These are phyloP conservation scores for Eilema caniola DNA, from an alignment of 2,888 invertebrate species.

Conservation along the genomic window DNA sequence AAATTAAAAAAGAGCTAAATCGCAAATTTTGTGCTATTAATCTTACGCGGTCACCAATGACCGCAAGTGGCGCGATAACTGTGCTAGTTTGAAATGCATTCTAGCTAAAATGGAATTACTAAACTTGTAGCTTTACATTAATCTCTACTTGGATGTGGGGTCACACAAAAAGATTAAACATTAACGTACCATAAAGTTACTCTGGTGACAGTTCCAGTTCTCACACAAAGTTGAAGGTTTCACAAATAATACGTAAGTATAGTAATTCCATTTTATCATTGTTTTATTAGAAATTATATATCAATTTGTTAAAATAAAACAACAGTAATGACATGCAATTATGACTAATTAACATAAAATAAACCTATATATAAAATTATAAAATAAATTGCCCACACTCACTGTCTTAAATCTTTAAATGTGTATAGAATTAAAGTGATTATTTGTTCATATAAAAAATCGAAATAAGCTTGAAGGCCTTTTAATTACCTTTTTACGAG, in stretches of 20 bases:
- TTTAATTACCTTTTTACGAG: background rate
- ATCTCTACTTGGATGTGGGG: slow-evolving; percentile 56
- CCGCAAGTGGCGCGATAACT: no score
- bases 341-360: background rate
- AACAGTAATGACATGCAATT: background rate
- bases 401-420: no score
- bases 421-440: background rate
- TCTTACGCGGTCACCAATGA: no score
- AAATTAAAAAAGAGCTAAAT: background rate
- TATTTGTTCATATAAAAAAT: background rate
- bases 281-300: slow-evolving; percentile 35
- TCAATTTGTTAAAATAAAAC: slow-evolving; percentile 8
- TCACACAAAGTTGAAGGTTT: background rate
- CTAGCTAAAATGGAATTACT: slow-evolving; percentile 77
- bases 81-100: background rate
- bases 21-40: background rate
- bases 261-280: slow-evolving; percentile 79
- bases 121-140: slow-evolving; percentile 50
- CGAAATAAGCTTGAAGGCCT: background rate
- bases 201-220: background rate
- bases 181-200: slow-evolving; percentile 58
- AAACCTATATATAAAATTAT: slow-evolving; percentile 10
- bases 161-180: slow-evolving; percentile 57
- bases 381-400: slow-evolving; percentile 25
- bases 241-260: slow-evolving; percentile 42